These are phyloP conservation scores for Falco cherrug DNA, from an alignment of 2,797 vertebrate genomes.

Conservation along the genomic window DNA sequence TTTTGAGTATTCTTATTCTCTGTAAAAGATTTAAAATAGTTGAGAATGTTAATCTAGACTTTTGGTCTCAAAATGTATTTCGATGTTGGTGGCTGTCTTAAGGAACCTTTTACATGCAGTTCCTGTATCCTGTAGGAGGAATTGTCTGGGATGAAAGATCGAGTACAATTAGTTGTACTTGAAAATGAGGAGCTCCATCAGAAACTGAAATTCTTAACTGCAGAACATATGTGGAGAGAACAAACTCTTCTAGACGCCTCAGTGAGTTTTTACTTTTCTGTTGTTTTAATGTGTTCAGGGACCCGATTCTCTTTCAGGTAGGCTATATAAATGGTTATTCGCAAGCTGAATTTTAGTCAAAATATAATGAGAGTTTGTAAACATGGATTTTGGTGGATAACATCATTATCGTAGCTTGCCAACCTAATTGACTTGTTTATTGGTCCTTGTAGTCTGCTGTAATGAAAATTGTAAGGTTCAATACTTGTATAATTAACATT, in stretches of 20 bases:
- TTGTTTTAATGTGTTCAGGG: background rate
- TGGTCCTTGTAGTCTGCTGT: background rate
- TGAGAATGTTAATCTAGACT: background rate
- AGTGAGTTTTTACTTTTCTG: conserved; percentile 69
- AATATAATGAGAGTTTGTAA: background rate
- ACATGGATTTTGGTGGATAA: background rate
- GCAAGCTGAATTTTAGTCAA: background rate
- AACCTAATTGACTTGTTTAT: background rate
- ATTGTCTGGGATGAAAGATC: conserved; percentile 84
- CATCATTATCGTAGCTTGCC: background rate
- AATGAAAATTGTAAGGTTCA: background rate
- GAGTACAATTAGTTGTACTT: conserved; percentile 82
- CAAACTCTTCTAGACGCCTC: conserved; percentile 77
- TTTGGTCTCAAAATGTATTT: background rate
- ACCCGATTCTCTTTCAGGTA: background rate
- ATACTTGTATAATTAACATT: background rate
- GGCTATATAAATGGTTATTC: background rate
- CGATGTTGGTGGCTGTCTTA: background rate
- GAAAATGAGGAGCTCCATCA: conserved; percentile 89
- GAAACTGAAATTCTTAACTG: conserved; percentile 79
- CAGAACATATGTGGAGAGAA: conserved; percentile 78
- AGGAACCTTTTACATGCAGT: background rate
- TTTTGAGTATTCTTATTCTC: background rate
- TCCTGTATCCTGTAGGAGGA: conserved; percentile 83
- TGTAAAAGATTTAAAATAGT: background rate